Base-by-base conservation (phyloP, 2,888 invertebrate species). In the Leptothorax acervorum region DNA sequence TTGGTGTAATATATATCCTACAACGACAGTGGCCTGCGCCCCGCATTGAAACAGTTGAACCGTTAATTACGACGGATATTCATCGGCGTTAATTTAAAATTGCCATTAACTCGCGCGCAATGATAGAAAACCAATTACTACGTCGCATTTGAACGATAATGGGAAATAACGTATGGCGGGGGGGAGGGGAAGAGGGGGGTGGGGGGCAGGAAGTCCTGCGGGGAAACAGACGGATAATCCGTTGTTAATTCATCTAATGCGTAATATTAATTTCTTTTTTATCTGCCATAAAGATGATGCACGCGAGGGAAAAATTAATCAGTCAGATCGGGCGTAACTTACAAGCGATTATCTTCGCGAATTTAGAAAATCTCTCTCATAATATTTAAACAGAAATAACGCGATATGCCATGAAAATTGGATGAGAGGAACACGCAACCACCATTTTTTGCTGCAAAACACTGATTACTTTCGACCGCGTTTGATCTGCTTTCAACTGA, bases 81-180 rank as follows among this genome's bases (percentile, higher is more conserved):
- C 39, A 73, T 11, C 12, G 48, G 60, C 60, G 60, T 73, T 81
- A 81, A 81, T 73, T 60, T 73, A 73, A 81, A 81, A 60, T 71
- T 60, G 71, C 57, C 48, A 78, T 66, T 78, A 68, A 66, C 76
- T 42, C 31, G 23, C 65, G 66, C 66, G 53, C 39, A 78, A 57
- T 57, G 57, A 79, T 79, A 79, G 79, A 60, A 79, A 79, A 79
- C 45, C 79, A 70, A 79, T 79, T 79, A 79, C 45, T 48, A 23
- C 23, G 70, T 70, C 57, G 42, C 57, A 70, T 45, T 70, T 57
- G 45, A 4, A 45, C 11, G 45, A 79, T 70, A 70, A 70, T 70
- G 45, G 45, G 23, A 65, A 70, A 70, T 70, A 55, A 70, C 45
- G 31, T 65, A 48, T 70, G 42, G 53, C 12, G 45, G 31, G 15